Conservation (phyloP, 2,888 invertebrate species). For the Brachyptera putata region DNA sequence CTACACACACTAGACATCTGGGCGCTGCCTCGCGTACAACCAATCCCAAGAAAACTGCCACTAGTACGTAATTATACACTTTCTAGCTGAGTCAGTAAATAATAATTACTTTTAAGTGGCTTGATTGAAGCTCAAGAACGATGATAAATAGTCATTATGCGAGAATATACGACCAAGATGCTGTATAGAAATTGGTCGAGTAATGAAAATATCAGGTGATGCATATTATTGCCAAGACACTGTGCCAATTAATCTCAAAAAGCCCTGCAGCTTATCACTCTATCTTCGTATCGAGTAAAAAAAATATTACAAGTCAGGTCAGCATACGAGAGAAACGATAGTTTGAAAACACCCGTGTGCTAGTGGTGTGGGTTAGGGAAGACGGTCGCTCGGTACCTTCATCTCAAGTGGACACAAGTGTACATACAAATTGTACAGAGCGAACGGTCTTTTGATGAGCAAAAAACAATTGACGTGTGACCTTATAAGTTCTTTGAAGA, state of each 20-base stretch:
- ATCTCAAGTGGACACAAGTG: no score
- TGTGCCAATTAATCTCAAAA: conserved; percentile 8
- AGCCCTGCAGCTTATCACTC: background rate
- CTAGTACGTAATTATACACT: conserved; percentile 13
- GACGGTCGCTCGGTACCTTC: no score
- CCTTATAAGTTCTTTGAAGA: background rate
- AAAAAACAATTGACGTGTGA: conserved; percentile 5
- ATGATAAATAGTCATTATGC: background rate
- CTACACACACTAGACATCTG: conserved; percentile 2
- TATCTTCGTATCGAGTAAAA: background rate
- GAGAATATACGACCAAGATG: background rate
- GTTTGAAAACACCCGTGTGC: no score
- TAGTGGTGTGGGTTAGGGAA: no score
- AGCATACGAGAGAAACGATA: conserved; percentile 23
- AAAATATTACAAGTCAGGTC: conserved; percentile 21
- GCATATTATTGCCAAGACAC: background rate
- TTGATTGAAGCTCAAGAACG: background rate
- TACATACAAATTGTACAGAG: no score
- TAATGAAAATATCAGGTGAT: background rate
- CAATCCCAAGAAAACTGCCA: conserved; percentile 12
- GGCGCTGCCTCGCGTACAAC: background rate
- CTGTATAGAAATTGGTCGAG: conserved; percentile 1
- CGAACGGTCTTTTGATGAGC: conserved; percentile 23
- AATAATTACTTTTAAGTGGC: conserved; percentile 1
- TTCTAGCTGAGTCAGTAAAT: conserved; percentile 11